Percentiles rank a stretch among this genome's conserved stretches.
These are phyloP conservation scores for Myoxocephalus aenaeus DNA, from an alignment of 2,797 vertebrate genomes.

Conservation along the genomic window DNA sequence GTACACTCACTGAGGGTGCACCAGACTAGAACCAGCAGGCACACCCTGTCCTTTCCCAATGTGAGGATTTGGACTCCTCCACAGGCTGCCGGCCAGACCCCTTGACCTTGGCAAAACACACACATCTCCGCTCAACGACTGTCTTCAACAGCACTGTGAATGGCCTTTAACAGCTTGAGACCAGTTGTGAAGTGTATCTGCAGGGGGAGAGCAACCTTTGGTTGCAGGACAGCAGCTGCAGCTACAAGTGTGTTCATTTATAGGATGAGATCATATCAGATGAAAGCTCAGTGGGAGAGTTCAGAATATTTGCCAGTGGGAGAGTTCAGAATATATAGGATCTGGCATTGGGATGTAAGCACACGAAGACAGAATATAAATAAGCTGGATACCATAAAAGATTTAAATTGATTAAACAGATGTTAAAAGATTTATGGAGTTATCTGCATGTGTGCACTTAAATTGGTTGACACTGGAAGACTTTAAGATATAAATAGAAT, in stretches of 20 bases:
- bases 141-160: constrained; percentile 10
- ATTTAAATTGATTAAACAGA: not conserved
- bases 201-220: not conserved
- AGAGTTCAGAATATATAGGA: not conserved
- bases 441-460: not conserved
- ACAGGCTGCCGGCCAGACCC: constrained; percentile 4
- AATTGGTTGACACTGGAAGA: not conserved
- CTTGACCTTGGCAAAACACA: not conserved
- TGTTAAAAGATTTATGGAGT: not conserved
- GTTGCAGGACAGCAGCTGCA: constrained; percentile 1
- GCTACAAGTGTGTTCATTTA: constrained; percentile 15
- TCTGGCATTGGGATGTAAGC: not conserved
- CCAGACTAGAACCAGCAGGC: not conserved
- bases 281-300: not conserved
- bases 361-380: not conserved
- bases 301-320: not conserved
- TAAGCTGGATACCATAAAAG: not conserved
- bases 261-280: constrained; percentile 15
- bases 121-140: not conserved
- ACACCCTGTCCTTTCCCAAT: constrained; percentile 4
- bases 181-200: not conserved
- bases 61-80: not conserved
- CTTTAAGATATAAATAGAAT: not conserved
- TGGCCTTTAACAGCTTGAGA: constrained; percentile 5
- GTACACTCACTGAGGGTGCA: not conserved